Conservation (phyloP, 2,113 vertebrate genomes). For the Erinaceus europaeus region DNA sequence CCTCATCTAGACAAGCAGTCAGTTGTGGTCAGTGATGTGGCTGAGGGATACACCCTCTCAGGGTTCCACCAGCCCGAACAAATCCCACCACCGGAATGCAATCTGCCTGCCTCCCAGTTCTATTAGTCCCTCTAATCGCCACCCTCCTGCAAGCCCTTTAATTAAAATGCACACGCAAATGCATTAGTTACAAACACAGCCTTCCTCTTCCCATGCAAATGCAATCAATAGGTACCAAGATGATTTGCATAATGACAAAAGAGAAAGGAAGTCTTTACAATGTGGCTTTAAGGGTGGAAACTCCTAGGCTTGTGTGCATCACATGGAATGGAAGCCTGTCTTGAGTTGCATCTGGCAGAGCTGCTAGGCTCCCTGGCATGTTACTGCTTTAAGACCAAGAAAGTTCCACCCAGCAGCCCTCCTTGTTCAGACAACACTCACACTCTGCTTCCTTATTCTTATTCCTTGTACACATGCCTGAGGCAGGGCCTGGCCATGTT, state of each 20-base stretch:
- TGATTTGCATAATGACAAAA: slow-evolving; percentile 23
- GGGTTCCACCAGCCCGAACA: not conserved
- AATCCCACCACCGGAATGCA: not conserved
- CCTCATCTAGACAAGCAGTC: not conserved
- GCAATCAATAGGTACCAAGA: slow-evolving; percentile 38
- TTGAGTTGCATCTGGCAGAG: no score
- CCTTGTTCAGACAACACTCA: not conserved
- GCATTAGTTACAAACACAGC: not conserved
- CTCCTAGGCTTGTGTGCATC: not conserved
- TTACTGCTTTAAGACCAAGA: not conserved
- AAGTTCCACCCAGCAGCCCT: not conserved
- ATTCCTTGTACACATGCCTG: accelerated
- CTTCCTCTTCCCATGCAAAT: slow-evolving; percentile 46
- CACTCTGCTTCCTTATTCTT: not conserved
- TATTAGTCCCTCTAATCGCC: slow-evolving; percentile 38
- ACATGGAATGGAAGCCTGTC: not conserved
- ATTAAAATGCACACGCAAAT: slow-evolving; percentile 43
- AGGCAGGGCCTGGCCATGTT: not conserved
- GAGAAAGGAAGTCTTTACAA: not conserved
- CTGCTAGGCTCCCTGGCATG: no score
- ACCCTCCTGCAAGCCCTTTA: not conserved
- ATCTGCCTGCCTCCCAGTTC: not conserved
- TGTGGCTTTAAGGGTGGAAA: not conserved
- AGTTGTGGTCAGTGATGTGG: not conserved
- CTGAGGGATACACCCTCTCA: not conserved